These are phyloP conservation scores for Archilochus colubris DNA, from an alignment of 2,113 vertebrate genomes.

Conservation along the genomic window DNA sequence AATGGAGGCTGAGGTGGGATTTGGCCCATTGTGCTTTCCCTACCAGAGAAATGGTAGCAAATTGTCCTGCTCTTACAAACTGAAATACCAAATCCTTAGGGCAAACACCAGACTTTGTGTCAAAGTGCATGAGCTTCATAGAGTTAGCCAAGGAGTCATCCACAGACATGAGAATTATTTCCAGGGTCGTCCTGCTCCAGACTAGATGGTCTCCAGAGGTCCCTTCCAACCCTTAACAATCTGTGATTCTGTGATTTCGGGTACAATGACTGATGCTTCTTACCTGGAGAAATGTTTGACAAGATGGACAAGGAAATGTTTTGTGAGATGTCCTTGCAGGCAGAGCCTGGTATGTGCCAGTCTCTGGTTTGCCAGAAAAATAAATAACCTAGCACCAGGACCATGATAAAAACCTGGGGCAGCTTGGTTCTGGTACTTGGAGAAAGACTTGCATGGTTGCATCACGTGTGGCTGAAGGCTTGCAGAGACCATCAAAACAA, in stretches of 20 bases:
- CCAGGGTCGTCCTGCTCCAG: background rate
- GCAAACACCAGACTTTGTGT: background rate
- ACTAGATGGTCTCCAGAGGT: too few species aligned
- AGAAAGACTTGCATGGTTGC: background rate
- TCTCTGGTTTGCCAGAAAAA: background rate
- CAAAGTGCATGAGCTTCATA: background rate
- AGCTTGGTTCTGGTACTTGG: fast-evolving
- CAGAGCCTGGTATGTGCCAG: background rate
- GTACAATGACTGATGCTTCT: background rate
- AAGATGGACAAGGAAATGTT: background rate
- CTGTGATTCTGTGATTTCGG: background rate
- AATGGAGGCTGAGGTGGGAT: background rate
- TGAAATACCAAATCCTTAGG: background rate
- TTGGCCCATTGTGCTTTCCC: background rate
- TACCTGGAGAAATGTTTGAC: background rate
- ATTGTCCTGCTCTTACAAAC: background rate
- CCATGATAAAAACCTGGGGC: background rate
- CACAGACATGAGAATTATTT: too few species aligned
- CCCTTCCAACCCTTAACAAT: too few species aligned
- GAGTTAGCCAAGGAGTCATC: background rate
- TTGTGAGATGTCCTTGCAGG: background rate
- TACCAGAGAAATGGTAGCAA: background rate
- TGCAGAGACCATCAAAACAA: background rate
- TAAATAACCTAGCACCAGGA: background rate
- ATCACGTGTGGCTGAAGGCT: background rate